These are phyloP conservation scores for Beroe forskalii DNA, from an alignment of 37 sponge, comb jelly and placozoan species.

Conservation along the genomic window DNA sequence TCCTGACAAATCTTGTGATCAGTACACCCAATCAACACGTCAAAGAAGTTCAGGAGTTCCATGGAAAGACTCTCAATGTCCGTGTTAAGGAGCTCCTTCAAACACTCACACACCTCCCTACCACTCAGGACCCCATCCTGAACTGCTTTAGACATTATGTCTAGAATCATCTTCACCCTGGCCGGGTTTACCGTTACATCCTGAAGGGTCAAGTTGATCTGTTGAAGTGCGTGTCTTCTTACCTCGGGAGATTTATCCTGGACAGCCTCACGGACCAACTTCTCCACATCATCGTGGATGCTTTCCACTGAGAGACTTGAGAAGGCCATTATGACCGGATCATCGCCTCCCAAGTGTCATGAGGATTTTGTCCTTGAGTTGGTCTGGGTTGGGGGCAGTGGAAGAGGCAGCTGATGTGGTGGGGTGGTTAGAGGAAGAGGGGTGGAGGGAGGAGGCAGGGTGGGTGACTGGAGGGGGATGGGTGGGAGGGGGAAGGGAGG, in stretches of 20 bases:
- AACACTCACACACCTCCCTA: conserved; percentile 21
- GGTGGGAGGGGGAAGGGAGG: no score
- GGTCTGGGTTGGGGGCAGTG: conserved; percentile 46
- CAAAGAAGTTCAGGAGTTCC: conserved; percentile 51
- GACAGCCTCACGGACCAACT: conserved; percentile 39
- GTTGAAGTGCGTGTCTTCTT: not conserved
- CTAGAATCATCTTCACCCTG: conserved; percentile 31
- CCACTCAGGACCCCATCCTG: conserved; percentile 33
- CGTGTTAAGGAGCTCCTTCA: conserved; percentile 36
- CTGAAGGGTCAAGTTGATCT: conserved; percentile 26
- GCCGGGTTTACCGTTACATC: conserved; percentile 18
- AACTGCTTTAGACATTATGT: not conserved
- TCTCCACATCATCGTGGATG: conserved; percentile 15
- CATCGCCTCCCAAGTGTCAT: conserved; percentile 39
- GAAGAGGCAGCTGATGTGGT: not conserved
- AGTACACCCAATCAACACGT: not conserved
- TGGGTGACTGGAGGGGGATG: no score
- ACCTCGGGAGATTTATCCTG: not conserved
- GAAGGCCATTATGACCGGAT: conserved; percentile 62
- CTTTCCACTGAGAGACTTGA: conserved; percentile 36
- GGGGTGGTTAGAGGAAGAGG: not conserved
- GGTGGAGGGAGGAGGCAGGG: not conserved
- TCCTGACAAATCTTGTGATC: conserved; percentile 61
- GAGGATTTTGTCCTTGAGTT: conserved; percentile 52
- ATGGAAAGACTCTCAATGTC: conserved; percentile 50